Evolutionary conservation across 2,797 vertebrate species (phyloP).

Genomic region (Crenuchus spilurus): DNA sequence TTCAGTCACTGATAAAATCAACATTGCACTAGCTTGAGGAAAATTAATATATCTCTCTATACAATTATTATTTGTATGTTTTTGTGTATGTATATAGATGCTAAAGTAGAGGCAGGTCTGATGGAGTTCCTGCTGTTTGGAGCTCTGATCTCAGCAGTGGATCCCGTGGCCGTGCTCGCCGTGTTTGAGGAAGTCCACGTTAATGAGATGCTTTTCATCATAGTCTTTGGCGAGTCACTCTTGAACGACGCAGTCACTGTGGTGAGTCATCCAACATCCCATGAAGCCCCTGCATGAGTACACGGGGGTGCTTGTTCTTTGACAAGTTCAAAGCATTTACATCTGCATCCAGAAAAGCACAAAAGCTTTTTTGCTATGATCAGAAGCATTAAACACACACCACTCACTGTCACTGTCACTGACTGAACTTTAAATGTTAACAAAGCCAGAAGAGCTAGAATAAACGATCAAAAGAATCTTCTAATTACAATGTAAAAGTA

Average conservation of each 20-base stretch:
- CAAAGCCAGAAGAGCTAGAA: too few species aligned
- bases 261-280: constrained; percentile 78
- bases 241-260: constrained; percentile 95
- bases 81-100: constrained; percentile 67
- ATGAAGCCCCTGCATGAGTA: not conserved
- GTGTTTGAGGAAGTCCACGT: constrained; percentile 96
- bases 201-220: constrained; percentile 95
- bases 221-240: constrained; percentile 94
- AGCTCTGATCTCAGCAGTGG: constrained; percentile 92
- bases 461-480: too few species aligned
- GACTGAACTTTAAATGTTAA: too few species aligned
- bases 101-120: constrained; percentile 86
- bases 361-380: not conserved
- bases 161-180: constrained; percentile 91
- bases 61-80: not conserved
- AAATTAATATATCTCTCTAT: not conserved
- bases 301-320: not conserved
- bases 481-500: not conserved
- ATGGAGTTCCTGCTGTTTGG: constrained; percentile 96
- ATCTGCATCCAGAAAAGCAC: too few species aligned
- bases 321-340: not conserved
- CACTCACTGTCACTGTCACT: not conserved
- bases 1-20: not conserved
- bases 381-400: not conserved
- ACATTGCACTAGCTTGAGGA: not conserved